Percentiles rank a stretch among this genome's conserved stretches.
Evolutionary conservation across 2,888 invertebrate species (phyloP).

Genomic region (Glaucopsyche alexis): DNA sequence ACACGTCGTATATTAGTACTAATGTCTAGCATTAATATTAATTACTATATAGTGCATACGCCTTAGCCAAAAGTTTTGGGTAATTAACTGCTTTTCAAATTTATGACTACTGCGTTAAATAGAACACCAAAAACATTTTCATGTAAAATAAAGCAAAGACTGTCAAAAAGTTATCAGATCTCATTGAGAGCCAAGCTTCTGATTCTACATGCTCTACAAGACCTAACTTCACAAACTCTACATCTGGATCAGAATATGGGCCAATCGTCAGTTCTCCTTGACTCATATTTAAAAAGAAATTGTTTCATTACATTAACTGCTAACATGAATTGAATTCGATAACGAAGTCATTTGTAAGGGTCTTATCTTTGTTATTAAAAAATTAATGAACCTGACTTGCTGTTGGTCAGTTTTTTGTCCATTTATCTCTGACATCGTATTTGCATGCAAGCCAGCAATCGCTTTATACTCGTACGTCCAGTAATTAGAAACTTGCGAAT

Average conservation of each 20-base stretch:
- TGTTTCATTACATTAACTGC: background rate
- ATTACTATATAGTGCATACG: background rate
- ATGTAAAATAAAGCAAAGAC: background rate
- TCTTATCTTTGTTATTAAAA: background rate
- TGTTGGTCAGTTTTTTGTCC: constrained; percentile 43
- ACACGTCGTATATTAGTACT: background rate
- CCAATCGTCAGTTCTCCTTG: no score
- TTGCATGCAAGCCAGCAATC: constrained; percentile 72
- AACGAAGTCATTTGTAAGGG: background rate
- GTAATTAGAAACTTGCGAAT: constrained; percentile 72
- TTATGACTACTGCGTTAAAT: background rate
- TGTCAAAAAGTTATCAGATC: no score
- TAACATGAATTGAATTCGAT: background rate
- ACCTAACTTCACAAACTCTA: no score
- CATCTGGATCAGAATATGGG: no score
- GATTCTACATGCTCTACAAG: no score
- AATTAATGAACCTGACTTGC: background rate
- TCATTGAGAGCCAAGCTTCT: no score
- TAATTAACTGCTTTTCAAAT: background rate
- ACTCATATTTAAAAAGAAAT: no score
- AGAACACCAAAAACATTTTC: background rate
- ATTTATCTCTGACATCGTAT: constrained; percentile 59
- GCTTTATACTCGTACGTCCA: constrained; percentile 56
- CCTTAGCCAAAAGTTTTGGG: background rate
- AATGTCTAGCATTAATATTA: constrained; percentile 16